Conservation (phyloP, 1,140 invertebrate species). For the Zaprionus gabonicus region DNA sequence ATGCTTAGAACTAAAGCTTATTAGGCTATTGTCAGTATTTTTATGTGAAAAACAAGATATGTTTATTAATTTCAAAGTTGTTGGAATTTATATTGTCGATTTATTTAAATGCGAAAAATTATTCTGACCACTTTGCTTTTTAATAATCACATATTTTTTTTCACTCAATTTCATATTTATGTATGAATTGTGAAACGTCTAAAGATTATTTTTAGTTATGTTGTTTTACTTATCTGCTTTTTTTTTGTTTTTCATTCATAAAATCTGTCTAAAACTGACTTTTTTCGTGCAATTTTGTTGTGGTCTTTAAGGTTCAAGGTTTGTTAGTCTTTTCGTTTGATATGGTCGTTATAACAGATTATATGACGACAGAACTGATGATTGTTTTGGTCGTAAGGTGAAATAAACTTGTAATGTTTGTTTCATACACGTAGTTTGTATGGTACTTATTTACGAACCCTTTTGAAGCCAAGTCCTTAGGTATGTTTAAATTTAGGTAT, state of each 20-base stretch:
- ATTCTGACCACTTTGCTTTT: background rate
- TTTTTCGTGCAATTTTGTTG: constrained; percentile 73
- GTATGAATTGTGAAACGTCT: background rate
- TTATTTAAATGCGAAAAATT: background rate
- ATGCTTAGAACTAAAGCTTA: constrained; percentile 12
- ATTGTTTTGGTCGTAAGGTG: constrained; percentile 71
- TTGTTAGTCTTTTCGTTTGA: constrained; percentile 79
- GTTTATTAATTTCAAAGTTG: background rate
- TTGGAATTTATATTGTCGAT: background rate
- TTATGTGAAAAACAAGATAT: constrained; percentile 19
- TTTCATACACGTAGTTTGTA: background rate
- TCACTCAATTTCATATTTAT: background rate
- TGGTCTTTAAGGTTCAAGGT: constrained; percentile 63
- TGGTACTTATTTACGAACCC: constrained; percentile 46
- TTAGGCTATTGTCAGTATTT: constrained; percentile 20
- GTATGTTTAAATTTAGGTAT: constrained; percentile 74
- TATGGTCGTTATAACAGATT: constrained; percentile 83
- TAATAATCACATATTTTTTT: background rate
- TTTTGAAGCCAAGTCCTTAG: constrained; percentile 75
- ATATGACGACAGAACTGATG: constrained; percentile 82
- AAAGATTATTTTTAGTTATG: constrained; percentile 6
- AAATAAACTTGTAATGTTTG: background rate
- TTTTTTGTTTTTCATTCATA: background rate
- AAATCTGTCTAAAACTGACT: constrained; percentile 71
- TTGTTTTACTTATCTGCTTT: background rate